A percentile compares a stretch with the other conserved stretches of the same genome.
Conservation (phyloP, 2,113 vertebrate genomes). For the Vulpes vulpes region DNA sequence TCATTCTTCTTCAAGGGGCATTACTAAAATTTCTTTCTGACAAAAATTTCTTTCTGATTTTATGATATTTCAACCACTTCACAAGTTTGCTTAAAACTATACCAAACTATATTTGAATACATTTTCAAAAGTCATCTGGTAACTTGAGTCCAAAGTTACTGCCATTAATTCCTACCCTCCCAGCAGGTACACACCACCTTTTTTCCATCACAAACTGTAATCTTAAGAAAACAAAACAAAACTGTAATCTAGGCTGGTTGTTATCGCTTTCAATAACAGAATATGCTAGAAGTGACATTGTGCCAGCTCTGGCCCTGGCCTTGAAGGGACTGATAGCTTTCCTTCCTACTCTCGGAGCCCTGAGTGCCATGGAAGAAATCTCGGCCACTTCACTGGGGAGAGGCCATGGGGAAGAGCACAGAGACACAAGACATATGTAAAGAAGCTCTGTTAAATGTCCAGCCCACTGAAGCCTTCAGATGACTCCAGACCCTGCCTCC, state of each 20-base stretch:
- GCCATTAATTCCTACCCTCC: background rate
- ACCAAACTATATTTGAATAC: background rate
- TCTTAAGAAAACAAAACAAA: background rate
- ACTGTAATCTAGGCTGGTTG: background rate
- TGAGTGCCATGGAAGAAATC: background rate
- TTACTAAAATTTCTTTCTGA: slow-evolving; percentile 8
- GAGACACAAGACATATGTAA: background rate
- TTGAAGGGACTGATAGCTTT: background rate
- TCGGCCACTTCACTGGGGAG: background rate
- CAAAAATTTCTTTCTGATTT: background rate
- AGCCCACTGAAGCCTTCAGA: background rate
- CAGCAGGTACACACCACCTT: background rate
- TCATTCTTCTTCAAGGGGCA: background rate
- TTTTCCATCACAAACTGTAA: background rate
- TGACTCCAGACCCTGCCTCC: background rate
- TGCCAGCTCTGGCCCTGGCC: background rate
- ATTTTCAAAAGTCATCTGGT: background rate
- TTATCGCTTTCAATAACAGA: background rate
- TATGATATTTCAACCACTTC: background rate
- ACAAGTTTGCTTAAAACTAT: background rate
- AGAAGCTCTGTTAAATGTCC: background rate
- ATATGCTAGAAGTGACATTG: background rate
- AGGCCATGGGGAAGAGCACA: background rate
- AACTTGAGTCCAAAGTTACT: background rate
- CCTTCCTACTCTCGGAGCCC: background rate